These are phyloP conservation scores for Charanyca ferruginea DNA, from an alignment of 2,888 invertebrate species.

Conservation along the genomic window DNA sequence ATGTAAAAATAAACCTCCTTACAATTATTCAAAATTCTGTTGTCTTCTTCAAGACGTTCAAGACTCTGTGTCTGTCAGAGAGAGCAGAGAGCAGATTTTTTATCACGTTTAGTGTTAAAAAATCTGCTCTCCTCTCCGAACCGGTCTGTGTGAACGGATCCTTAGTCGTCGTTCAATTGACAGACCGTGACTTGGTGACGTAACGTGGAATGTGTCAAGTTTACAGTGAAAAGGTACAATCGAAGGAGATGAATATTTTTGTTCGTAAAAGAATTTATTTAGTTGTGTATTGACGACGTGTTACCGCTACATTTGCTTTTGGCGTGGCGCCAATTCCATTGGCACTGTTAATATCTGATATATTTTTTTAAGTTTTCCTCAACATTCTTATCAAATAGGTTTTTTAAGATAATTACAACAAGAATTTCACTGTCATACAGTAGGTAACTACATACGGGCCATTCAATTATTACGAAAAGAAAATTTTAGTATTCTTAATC, in stretches of 20 bases:
- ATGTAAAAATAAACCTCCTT: too few relatives aligned
- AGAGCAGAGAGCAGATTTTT: too few relatives aligned
- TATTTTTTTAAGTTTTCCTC: neutral
- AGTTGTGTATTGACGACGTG: slow-evolving; percentile 25
- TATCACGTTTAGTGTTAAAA: too few relatives aligned
- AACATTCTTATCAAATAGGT: neutral
- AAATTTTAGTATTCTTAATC: too few relatives aligned
- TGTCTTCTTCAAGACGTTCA: too few relatives aligned
- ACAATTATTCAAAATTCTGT: too few relatives aligned
- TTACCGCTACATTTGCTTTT: slow-evolving; percentile 27
- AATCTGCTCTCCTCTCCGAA: too few relatives aligned
- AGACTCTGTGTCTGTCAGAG: too few relatives aligned
- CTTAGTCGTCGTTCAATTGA: slow-evolving; percentile 1
- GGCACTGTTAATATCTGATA: neutral
- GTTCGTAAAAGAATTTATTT: slow-evolving; percentile 41
- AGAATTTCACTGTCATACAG: neutral
- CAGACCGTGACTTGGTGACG: slow-evolving; percentile 5
- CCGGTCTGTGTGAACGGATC: too few relatives aligned
- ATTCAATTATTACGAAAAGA: too few relatives aligned
- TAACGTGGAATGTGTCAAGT: slow-evolving; percentile 33
- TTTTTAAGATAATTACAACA: too few relatives aligned
- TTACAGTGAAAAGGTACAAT: slow-evolving; percentile 46
- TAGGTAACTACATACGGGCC: too few relatives aligned
- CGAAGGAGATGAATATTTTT: slow-evolving; percentile 32
- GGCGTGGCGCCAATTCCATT: slow-evolving; percentile 2